phyloP scores from a whole-genome alignment of 2,888 invertebrate species.

The Eupeodes latifasciatus region DNA sequence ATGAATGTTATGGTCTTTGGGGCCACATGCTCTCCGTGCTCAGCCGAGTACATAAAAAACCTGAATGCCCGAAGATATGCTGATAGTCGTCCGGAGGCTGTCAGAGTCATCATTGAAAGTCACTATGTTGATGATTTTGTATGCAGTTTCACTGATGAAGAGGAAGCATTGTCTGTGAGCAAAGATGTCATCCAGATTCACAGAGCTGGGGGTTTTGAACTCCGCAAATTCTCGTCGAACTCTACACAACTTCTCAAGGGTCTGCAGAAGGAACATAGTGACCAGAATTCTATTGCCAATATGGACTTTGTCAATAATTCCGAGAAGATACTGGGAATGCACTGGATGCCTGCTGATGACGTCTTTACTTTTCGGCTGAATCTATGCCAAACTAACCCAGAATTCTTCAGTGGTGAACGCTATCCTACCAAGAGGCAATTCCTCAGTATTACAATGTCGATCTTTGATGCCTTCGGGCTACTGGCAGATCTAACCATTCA shows the following conservation, averaged over 20 bases:
- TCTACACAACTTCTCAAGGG: background rate
- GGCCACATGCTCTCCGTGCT: too few species aligned
- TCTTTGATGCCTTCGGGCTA: too few species aligned
- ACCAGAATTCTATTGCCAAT: background rate
- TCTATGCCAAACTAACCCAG: too few species aligned
- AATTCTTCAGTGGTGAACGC: too few species aligned
- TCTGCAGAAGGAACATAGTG: background rate
- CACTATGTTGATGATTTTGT: constrained; percentile 56
- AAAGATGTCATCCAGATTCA: constrained; percentile 16
- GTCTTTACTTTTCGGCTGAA: too few species aligned
- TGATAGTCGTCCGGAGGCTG: constrained; percentile 12
- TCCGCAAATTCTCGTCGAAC: too few species aligned
- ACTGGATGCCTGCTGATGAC: constrained; percentile 1
- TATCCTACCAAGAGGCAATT: too few species aligned
- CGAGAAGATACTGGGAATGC: constrained; percentile 34
- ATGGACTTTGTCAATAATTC: background rate
- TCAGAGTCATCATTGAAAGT: constrained; percentile 22
- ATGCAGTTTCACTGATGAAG: constrained; percentile 19
- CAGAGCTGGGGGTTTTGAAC: constrained; percentile 24
- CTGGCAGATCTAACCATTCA: too few species aligned
- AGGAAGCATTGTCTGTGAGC: constrained; percentile 19
- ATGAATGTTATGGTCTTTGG: too few species aligned
- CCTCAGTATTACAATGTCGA: too few species aligned
- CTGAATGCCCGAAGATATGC: background rate
- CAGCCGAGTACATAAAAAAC: constrained; percentile 28